Base-by-base conservation (phyloP, 2,888 invertebrate species). In the Nephrocerus scutellatus region DNA sequence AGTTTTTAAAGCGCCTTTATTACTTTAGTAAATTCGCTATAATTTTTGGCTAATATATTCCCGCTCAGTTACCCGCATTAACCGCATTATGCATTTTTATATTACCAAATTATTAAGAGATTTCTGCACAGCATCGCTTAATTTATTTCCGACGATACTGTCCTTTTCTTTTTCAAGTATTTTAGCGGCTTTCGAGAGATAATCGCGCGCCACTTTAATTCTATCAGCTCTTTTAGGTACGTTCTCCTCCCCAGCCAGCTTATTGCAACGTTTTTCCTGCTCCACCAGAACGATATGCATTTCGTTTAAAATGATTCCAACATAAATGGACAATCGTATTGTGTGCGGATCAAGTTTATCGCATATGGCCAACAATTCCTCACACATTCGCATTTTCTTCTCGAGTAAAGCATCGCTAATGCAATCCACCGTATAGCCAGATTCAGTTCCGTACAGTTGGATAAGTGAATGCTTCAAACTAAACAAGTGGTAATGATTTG, bases 401-500 rank as follows among this genome's bases (percentile, higher is more conserved):
- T 74, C 72, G 35, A 82, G 62, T 35, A 76, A 71, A 32, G 79
- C 76, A 35, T 75, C 73, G 3, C 74, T 73, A 24, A 79, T 70
- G 32, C 75, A 67, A 30, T 66, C 58, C 18, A 72, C 62, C 36
- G 70, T 62, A 48, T 77, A 77, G 16, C 76, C 80, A 26, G 72
- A 68, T 45, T 82, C 80, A 47, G 81, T 75, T 6, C 86, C 85
- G 58, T 83, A 84, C 33, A 89, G 62, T 59, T 90, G 90, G 35
- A 89, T 72, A 20, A 90, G 67, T 1, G 86, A 83, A 65, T 90
- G 90, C 53, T 84, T 84, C 7, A 88, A 74, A 0, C 84, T 78
- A 55, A 85, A 86, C 48, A 84, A 73, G 52, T 87, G 85, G 60
- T 86, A 90, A 66, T 90, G 90, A 58, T 86, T 80, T 0, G 83